Evolutionary conservation across 2,797 vertebrate species (phyloP), one percentile per base, ranked within the genome.

Genomic region (Galagoides demidoff): DNA sequence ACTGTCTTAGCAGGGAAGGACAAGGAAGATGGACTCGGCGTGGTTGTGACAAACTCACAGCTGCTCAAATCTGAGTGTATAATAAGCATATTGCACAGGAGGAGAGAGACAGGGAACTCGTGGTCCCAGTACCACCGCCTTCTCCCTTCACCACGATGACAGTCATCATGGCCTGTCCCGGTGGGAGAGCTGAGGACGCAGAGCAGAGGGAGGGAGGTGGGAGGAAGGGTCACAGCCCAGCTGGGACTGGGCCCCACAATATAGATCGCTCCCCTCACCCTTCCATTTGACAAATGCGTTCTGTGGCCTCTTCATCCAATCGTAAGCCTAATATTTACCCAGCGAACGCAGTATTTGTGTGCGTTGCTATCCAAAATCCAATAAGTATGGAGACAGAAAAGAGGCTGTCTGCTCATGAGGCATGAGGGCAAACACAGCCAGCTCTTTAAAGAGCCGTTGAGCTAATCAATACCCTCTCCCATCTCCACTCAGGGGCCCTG

Each of bases 241-340:
- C 61, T 27, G 22, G 61, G 27, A 29, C 22, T 68, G 43, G 43
- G 37, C 43, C 10, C 85, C 11, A 3, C 8, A 0, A 23, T 14
- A 61, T 0, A 68, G 89, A 52, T 13, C 8, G 1, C 55, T 68
- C 19, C 78, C 76, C 68, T 68, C 20, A 49, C 25, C 34, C 7
- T 78, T 64, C 89, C 93, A 52, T 3, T 37, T 31, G 86, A 95
- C 13, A 89, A 74, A 81, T 19, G 68, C 29, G 4, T 55, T 63
- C 78, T 12, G 61, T 0, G 2, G 43, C 14, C 39, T 74, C 76
- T 74, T 73, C 8, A 3, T 43, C 82, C 92, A 66, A 86, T 87
- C 71, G 0, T 1, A n/a, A 66, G 76, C 63, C 93, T 95, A 96
- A 96, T 96, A 94, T 96, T 95, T 97, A 94, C 97, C 87, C 95